Evolutionary conservation across 2,113 vertebrate genomes (phyloP), one percentile per base, ranked within the genome.

Genomic region (Motacilla tschutschensis): DNA sequence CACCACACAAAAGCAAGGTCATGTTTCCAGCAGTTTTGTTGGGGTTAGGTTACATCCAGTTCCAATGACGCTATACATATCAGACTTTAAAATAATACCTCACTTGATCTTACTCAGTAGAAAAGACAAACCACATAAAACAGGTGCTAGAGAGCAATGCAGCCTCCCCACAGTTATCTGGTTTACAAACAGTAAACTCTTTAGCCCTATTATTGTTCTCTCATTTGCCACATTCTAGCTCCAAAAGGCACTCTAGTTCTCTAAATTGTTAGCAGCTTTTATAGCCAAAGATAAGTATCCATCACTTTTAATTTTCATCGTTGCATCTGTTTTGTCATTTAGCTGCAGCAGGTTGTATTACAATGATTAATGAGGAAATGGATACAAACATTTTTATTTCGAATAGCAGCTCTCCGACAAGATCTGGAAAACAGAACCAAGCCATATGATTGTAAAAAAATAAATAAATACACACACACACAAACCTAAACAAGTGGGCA

Each of bases 311-410:
- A 97, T 97, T 97, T 97, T 97, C 97, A 97, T 96, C 79, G 85
- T 96, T 96, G 95, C 97, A 97, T 97, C 97, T 97, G 96, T 94
- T 97, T 97, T 95, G 95, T 94, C 94, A 91, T 96, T 96, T 96
- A 96, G 93, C 95, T 96, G 93, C 90, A 96, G 97, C 96, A 97
- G 96, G 96, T 97, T 97, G 89, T 95, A 95, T 95, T 96, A 96
- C 94, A 94, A 90, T 91, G 85, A 96, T 97, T 97, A 96, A 97
- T 94, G 96, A 93, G 94, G 92, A 97, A 95, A 95, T 46, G 85
- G 93, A 95, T 95, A 85, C 95, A 97, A 96, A 97, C 96, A 96
- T 97, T 97, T 97, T 97, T 96, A 97, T 97, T 97, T 97, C 94
- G 24, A 96, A 97, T 91, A 95, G 93, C 94, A 91, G 95, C 94